Evolutionary conservation across 2,888 invertebrate genomes (phyloP).

Genomic region (Drosophila paracracens): DNA sequence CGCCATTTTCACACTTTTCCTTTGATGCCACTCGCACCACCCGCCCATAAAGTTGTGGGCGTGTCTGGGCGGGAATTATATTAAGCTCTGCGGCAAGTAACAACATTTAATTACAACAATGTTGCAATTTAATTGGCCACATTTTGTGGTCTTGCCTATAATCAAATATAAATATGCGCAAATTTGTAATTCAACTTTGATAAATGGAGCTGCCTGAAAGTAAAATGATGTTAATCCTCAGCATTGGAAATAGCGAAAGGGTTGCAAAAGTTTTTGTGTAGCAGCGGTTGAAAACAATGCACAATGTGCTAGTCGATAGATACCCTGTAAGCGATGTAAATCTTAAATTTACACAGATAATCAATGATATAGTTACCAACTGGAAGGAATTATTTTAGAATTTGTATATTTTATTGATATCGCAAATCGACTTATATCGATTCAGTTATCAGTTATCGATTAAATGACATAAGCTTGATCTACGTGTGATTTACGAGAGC

Average conservation of each 20-base stretch:
- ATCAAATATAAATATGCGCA: conserved; percentile 2
- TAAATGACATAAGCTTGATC: too few relatives aligned
- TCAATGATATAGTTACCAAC: neutral
- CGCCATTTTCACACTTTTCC: conserved; percentile 69
- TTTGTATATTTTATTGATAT: neutral
- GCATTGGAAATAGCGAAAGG: neutral
- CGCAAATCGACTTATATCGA: neutral
- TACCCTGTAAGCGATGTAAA: neutral
- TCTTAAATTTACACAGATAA: neutral
- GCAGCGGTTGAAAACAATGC: neutral
- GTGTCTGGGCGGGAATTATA: neutral
- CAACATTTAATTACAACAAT: neutral
- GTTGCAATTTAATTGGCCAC: neutral
- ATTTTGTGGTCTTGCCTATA: conserved; percentile 2
- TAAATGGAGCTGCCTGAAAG: neutral
- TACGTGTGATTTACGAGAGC: too few relatives aligned
- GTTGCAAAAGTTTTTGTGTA: neutral
- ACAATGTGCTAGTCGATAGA: neutral
- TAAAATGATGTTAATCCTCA: neutral
- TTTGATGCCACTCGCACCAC: conserved; percentile 10
- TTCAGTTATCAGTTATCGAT: neutral
- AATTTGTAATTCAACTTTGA: neutral
- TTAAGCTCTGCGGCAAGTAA: conserved; percentile 12
- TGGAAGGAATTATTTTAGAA: neutral
- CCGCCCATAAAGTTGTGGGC: conserved; percentile 9